Base-by-base conservation (phyloP, 2,113 vertebrate species). In the Thalassoma bifasciatum region DNA sequence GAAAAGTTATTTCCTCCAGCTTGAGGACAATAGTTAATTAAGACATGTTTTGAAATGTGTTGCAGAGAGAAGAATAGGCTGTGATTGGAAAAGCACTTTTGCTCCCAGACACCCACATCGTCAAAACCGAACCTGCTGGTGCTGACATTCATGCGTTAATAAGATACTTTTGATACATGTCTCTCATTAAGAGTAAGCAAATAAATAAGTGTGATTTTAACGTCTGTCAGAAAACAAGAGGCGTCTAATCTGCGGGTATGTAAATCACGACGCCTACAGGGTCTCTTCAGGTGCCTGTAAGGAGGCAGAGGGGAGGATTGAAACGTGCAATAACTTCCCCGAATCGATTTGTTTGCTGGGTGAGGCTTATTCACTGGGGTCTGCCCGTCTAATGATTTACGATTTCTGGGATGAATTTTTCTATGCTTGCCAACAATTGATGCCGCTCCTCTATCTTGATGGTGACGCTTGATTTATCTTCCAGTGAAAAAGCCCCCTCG, bases 381-480 rank as follows among this genome's bases (percentile, higher is more conserved):
- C 75, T 72, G 78, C 81, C 86, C 78, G 67, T 85, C 73, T 81
- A 65, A 75, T 91, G 88, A 93, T 92, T 93, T 91, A 92, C 64
- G 86, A 83, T 88, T 89, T 86, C 72, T 75, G 73, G 81, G 83
- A 92, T 85, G 83, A 90, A 90, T 88, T 90, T 86, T 88, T 91
- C 82, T 72, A 82, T 92, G 90, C 85, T 89, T 84, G 87, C 90
- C 89, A 88, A 91, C 88, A 88, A 88, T 88, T 83, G 83, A 87
- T 86, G 86, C 79, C 50, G 88, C 81, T 81, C 80, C 82, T 7
- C 77, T 70, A 87, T 92, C 87, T 86, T 81, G 56, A 59, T 5
- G 44, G 77, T 83, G 84, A 89, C n/a, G 82, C 75, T 88, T 90
- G 90, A 91, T 93, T 92, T 90, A 92, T 91, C 87, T 82, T 76